Evolutionary conservation across 1,140 invertebrate species (phyloP), one percentile per base, ranked within the genome.

Genomic region (Conus betulinus): DNA sequence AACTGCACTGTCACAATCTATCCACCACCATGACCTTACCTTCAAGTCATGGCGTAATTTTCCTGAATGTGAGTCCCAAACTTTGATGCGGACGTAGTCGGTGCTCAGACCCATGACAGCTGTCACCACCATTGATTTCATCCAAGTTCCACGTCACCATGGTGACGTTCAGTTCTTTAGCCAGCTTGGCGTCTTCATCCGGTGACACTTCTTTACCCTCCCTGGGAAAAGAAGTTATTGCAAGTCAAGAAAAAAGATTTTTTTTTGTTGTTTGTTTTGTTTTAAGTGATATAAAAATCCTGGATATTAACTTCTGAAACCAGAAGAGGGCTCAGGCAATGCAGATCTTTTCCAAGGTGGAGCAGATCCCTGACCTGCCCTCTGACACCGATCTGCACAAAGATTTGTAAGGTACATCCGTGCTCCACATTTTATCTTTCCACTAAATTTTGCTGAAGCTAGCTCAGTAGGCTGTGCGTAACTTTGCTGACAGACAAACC

Each of bases 141-240:
- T 98, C 98, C 78, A 96, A 96, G 95, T 97, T 98, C 99, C 99
- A 99, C 60, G 97, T 97, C 6, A 99, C 98, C 98, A 99, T 99
- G 1, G 98, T 99, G 1, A 99, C 98, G 95, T 97, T 97, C 23
- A 97, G 94, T 92, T 97, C 97, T 96, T 89, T 96, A 0, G 57
- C 85, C 20, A 25, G 84, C 78, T 81, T 87, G 89, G 57, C 60
- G 86, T 57, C 57, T 39, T 86, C 76, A 53, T 63, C 57, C 17
- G 63, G 25, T 0, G 84, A 15, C 53, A 74, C 60, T 83, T 63
- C 82, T 71, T 82, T 87, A 4, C 84, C 78, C 3, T 83, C 55
- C 23, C 71, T 78, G 79, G 17, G 25, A 4, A 53, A 23, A 87
- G n/a, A 76, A 78, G 52, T 39, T 39, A 39, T 39, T 39, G 39